Conservation (phyloP, 92 coral and sea anemone genomes). For the Phenganax marumi region DNA sequence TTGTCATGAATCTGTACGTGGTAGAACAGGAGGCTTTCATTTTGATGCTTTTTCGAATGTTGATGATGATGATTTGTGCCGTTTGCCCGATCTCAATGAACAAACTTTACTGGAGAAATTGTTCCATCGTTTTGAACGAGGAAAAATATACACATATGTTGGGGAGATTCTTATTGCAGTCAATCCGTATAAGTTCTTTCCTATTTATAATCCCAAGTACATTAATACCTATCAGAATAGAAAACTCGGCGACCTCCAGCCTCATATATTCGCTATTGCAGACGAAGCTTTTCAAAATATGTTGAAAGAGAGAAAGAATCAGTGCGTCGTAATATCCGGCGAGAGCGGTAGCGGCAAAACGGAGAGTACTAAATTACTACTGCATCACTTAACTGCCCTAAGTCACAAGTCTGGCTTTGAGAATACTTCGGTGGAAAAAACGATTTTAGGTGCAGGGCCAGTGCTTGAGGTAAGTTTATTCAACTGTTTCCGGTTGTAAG, state of each 20-base stretch:
- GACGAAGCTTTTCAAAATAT: slow-evolving; percentile 95
- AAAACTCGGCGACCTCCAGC: slow-evolving; percentile 88
- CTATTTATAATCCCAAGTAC: slow-evolving; percentile 96
- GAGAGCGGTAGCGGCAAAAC: slow-evolving; percentile 99
- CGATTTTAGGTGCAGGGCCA: slow-evolving; percentile 96
- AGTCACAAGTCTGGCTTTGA: slow-evolving; percentile 81
- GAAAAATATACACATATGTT: slow-evolving; percentile 92
- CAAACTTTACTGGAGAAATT: slow-evolving; percentile 79
- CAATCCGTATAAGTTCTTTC: slow-evolving; percentile 95
- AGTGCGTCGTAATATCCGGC: slow-evolving; percentile 95
- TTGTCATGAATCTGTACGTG: slow-evolving; percentile 85
- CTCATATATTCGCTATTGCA: slow-evolving; percentile 97
- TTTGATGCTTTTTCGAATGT: slow-evolving; percentile 74
- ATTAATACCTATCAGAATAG: slow-evolving; percentile 81
- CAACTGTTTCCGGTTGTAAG: slow-evolving; percentile 30
- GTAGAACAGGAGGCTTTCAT: slow-evolving; percentile 56
- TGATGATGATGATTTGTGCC: slow-evolving; percentile 86
- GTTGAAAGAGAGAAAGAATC: slow-evolving; percentile 87
- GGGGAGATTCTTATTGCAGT: slow-evolving; percentile 96
- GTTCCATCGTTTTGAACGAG: slow-evolving; percentile 76
- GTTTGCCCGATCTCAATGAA: slow-evolving; percentile 82
- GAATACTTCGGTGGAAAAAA: slow-evolving; percentile 83
- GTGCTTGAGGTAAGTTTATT: slow-evolving; percentile 81
- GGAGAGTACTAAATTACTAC: slow-evolving; percentile 89
- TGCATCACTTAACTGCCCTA: slow-evolving; percentile 95